Evolutionary conservation across 2,113 vertebrate genomes (phyloP).

Genomic region (Neotragus moschatus): DNA sequence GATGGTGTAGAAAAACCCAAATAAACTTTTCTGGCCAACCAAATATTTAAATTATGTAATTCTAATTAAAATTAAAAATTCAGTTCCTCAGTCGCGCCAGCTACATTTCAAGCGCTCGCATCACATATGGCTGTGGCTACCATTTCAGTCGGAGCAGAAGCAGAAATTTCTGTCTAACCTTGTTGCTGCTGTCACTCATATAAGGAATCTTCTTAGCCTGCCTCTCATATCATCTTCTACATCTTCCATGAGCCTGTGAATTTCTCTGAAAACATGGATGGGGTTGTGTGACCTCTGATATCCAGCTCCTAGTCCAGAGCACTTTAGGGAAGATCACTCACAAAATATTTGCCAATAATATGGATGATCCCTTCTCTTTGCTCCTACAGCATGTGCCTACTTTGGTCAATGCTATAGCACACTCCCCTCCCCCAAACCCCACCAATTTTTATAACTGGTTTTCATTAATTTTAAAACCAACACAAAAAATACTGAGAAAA

Average conservation of each 20-base stretch:
- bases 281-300: background rate
- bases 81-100: background rate
- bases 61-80: background rate
- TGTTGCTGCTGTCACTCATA: background rate
- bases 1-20: background rate
- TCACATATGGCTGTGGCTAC: background rate
- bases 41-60: background rate
- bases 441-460: background rate
- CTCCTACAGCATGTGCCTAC: background rate
- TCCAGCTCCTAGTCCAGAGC: background rate
- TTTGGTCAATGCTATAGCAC: background rate
- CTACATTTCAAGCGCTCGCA: background rate
- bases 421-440: fast-evolving
- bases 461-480: background rate
- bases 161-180: background rate
- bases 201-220: background rate
- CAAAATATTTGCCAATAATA: background rate
- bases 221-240: background rate
- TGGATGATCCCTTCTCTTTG: background rate
- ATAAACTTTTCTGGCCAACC: background rate
- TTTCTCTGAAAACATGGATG: background rate
- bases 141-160: background rate
- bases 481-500: background rate
- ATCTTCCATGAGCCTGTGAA: background rate
- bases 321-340: background rate